Evolutionary conservation across 2,113 vertebrate genomes (phyloP).

Genomic region (Myxocyprinus asiaticus): DNA sequence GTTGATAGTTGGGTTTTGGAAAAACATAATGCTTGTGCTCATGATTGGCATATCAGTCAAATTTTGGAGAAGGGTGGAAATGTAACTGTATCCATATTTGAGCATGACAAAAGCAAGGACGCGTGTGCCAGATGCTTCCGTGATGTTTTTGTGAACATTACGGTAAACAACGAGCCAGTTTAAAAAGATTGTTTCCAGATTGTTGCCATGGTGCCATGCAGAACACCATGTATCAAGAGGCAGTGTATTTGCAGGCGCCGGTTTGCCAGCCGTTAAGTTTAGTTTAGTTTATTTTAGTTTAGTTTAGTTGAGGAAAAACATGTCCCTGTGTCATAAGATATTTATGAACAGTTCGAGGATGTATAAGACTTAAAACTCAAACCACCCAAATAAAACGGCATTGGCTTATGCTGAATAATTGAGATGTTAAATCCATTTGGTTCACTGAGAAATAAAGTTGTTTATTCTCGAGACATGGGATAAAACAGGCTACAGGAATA

Average conservation of each 20-base stretch:
- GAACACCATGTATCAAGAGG: conserved; percentile 16
- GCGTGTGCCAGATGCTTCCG: neutral
- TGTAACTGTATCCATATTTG: neutral
- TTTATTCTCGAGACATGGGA: neutral
- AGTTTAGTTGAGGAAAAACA: neutral
- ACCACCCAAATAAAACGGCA: neutral
- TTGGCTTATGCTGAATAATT: neutral
- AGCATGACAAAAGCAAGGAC: neutral
- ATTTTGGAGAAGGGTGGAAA: neutral
- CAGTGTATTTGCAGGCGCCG: neutral
- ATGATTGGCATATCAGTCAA: neutral
- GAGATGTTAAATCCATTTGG: conserved; percentile 11
- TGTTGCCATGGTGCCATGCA: conserved; percentile 26
- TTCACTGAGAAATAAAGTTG: conserved; percentile 14
- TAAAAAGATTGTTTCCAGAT: conserved; percentile 43
- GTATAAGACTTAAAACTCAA: neutral
- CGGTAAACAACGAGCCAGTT: conserved; percentile 35
- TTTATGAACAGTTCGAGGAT: too few species aligned
- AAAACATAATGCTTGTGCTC: neutral
- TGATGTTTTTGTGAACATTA: conserved; percentile 26
- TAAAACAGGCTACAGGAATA: neutral
- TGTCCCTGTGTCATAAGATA: too few species aligned
- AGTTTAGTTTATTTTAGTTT: conserved; percentile 3
- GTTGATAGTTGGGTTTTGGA: neutral
- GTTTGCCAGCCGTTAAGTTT: neutral